Evolutionary conservation across 2,888 invertebrate species (phyloP), one percentile per base, ranked within the genome.

Genomic region (Dendrolimus pini): DNA sequence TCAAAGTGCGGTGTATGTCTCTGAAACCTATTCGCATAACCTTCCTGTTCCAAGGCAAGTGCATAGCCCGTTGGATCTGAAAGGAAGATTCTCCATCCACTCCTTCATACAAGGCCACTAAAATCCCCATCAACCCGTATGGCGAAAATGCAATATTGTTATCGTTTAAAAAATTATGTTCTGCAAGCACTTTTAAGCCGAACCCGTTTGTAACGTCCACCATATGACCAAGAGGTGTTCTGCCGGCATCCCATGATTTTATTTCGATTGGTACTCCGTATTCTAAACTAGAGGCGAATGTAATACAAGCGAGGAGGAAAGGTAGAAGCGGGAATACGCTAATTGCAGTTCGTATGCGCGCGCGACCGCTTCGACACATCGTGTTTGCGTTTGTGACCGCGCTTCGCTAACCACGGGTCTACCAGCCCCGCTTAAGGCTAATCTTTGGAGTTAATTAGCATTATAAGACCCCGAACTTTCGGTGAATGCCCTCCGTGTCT

Each of bases 61-160:
- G 92, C 68, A 95, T 87, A 9, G 94, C 93, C 58, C 94, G 91
- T 63, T 93, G 92, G 61, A 97, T 93, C 85, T 97, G 96, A 57
- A 92, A 90, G 41, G 93, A 93, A 54, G 96, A 94, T 63, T 93
- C 92, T 9, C 96, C 96, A 55, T 93, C 91, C 0, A 96, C 93
- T 41, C 96, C 96, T 80, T 97, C 96, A 76, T 93, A 95, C 13
- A 96, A 85, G 3, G 96, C 95, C 59, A 95, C 93, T 67, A 96
- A 83, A 41, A 96, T 95, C 68, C 96, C 96, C 72, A 94, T 93
- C 60, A 96, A 88, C 3, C 96, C 96, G 64, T 96, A 96, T 9
- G 96, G 96, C 0, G 96, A 96, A 75, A 96, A 94, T 7, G 96
- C 96, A 58, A 96, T 94, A 80, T 96, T 97, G 76, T 95, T 94